Percentiles rank a stretch among this genome's conserved stretches.
Evolutionary conservation across 2,113 vertebrate genomes (phyloP).

Genomic region (Colistium nudipinnis): DNA sequence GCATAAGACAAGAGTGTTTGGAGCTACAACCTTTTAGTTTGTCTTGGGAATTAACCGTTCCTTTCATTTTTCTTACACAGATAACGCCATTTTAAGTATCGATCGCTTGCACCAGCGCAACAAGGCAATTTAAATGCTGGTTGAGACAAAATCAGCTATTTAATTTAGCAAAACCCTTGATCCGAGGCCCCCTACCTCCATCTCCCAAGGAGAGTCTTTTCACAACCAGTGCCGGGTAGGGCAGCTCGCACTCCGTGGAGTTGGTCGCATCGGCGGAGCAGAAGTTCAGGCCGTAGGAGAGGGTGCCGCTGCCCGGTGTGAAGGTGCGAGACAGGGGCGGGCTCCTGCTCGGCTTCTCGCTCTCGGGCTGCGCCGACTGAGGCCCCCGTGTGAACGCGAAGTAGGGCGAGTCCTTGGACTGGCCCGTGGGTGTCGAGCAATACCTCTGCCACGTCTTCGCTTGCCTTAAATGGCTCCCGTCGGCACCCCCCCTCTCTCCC

Average conservation of each 20-base stretch:
- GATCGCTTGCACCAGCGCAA: no score
- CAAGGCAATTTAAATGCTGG: no score
- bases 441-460: conserved; percentile 27
- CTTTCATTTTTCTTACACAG: neutral
- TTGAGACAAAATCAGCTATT: no score
- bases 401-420: conserved; percentile 46
- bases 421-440: conserved; percentile 65
- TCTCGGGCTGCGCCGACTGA: conserved; percentile 7
- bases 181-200: conserved; percentile 62
- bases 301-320: conserved; percentile 47
- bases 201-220: conserved; percentile 80
- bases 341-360: conserved; percentile 21
- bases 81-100: no score
- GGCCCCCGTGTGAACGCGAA: conserved; percentile 52
- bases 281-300: conserved; percentile 77
- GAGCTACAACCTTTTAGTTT: neutral
- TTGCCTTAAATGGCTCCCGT: conserved; percentile 20
- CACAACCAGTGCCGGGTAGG: conserved; percentile 74
- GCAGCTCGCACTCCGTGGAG: conserved; percentile 57
- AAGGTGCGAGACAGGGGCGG: conserved; percentile 40
- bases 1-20: neutral
- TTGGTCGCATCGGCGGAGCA: conserved; percentile 59
- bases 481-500: conserved; percentile 57
- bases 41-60: neutral
- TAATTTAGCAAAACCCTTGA: no score